Base-by-base conservation (phyloP, 2,797 vertebrate species). In the Eulemur mongoz region DNA sequence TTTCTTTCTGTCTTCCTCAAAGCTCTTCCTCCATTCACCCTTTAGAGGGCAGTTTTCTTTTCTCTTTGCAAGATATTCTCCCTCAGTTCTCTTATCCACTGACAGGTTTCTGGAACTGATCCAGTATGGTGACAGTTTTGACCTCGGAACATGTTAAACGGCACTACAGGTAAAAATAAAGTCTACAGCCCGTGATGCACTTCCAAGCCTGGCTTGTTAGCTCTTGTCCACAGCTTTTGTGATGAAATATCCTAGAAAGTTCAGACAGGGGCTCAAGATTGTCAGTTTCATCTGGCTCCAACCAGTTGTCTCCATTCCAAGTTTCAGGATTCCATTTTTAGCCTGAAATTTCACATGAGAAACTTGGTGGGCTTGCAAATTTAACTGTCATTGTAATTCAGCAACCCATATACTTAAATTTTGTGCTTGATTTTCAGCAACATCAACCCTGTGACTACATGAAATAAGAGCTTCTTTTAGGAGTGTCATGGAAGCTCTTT, bases 401-500 rank as follows among this genome's bases (percentile, higher is more conserved):
- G 40, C 32, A 95, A 65, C n/a, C 27, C 4, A 54, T 14, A 69
- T 35, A 93, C 45, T 95, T 83, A 87, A 88, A 92, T 84, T 81
- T 69, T 94, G 22, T 32, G 2, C 32, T 76, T 86, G 59, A 88
- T 93, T 90, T 91, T 80, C 82, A 76, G 65, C 81, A 91, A 72
- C 45, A 72, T 69, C 23, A 94, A 14, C 40, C 22, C 7, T 63
- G 35, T 78, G 57, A 78, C 50, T 85, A 70, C 4, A 82, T 81
- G 54, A 96, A 90, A 73, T 59, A 69, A 86, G 38, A 90, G 15
- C n/a, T 94, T 75, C 23, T 92, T 92, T 92, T 82, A 95, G 38
- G 61, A 79, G 40, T 93, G 50, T 69, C 38, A 75, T 52, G 48
- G 43, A 96, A 86, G 61, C 7, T 59, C 52, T 91, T 63, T 91